phyloP scores from a whole-genome alignment of 2,888 invertebrate genomes.

The Dione juno region DNA sequence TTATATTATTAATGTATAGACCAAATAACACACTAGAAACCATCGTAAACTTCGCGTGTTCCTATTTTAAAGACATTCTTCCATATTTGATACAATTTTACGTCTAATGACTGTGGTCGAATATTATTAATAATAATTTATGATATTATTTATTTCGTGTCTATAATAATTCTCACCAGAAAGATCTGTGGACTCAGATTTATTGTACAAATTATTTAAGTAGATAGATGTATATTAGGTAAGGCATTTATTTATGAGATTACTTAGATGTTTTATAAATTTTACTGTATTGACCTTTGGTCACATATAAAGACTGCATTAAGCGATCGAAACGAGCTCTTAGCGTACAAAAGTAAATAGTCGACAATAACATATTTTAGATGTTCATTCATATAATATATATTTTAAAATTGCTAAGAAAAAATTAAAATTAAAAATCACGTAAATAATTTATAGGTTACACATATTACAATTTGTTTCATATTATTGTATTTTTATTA shows the following conservation, averaged over 20 bases:
- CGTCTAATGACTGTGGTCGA: slow-evolving; percentile 78
- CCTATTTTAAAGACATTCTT: slow-evolving; percentile 76
- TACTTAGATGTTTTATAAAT: slow-evolving; percentile 72
- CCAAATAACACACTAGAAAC: slow-evolving; percentile 64
- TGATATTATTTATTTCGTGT: slow-evolving; percentile 79
- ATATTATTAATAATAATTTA: slow-evolving; percentile 73
- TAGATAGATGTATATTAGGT: slow-evolving; percentile 68
- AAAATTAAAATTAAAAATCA: neutral
- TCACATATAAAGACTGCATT: slow-evolving; percentile 76
- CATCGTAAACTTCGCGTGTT: slow-evolving; percentile 61
- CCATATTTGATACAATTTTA: slow-evolving; percentile 67
- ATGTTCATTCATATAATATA: slow-evolving; percentile 14
- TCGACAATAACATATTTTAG: slow-evolving; percentile 19
- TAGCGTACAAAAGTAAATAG: slow-evolving; percentile 50
- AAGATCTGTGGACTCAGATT: slow-evolving; percentile 69
- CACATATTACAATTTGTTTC: neutral
- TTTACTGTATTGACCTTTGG: slow-evolving; percentile 75
- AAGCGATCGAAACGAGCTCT: slow-evolving; percentile 62
- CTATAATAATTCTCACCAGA: slow-evolving; percentile 72
- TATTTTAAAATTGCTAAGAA: neutral
- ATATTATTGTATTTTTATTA: neutral
- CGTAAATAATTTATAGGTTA: neutral
- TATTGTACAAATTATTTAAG: slow-evolving; percentile 82
- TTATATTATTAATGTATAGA: slow-evolving; percentile 43
- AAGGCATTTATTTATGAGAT: slow-evolving; percentile 82